Evolutionary conservation across 2,113 vertebrate genomes (phyloP), one percentile per base, ranked within the genome.

Genomic region (Thalassarche chlororhynchos): DNA sequence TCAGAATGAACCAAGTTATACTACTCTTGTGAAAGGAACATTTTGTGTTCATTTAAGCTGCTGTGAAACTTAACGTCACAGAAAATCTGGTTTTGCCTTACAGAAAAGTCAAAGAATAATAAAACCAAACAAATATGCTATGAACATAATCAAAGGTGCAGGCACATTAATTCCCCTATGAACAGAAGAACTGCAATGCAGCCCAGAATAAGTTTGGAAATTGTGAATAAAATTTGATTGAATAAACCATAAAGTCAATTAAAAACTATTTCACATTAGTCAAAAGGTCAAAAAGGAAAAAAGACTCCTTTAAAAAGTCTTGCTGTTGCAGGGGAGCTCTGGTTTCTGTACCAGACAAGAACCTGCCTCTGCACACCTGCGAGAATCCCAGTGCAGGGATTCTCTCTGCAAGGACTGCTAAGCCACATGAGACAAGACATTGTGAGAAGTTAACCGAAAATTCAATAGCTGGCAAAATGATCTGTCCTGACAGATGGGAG

Each of bases 371-470:
- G 62, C 58, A 68, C 47, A 72, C 26, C 26, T 69, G 52, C 2
- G 4, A n/a, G 42, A 72, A 40, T 12, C 44, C 62, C 57, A 28
- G 15, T 0, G 2, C 47, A 49, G 36, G n/a, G 26, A 38, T 38
- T 38, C 38, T 38, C 38, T 38, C 36, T 42, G 23, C 54, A 44
- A 40, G 12, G 47, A 47, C 10, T 12, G 2, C 62, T 15, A n/a
- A 65, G 34, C 25, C 1, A 0, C 69, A 14, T 0, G 1, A 80
- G 49, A 60, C 19, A 71, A 72, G 52, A 17, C 13, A 8, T 24
- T 10, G 14, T 5, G 12, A 14, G 42, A 83, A 80, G 17, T 75
- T 34, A 54, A 65, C 10, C 5, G 5, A 54, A 31, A 84, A 78
- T 29, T 71, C 32, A 18, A 7, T 5, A 65, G 44, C 61, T 68